phyloP scores from a whole-genome alignment of 1,140 invertebrate genomes.

The Aphelinus certus region DNA sequence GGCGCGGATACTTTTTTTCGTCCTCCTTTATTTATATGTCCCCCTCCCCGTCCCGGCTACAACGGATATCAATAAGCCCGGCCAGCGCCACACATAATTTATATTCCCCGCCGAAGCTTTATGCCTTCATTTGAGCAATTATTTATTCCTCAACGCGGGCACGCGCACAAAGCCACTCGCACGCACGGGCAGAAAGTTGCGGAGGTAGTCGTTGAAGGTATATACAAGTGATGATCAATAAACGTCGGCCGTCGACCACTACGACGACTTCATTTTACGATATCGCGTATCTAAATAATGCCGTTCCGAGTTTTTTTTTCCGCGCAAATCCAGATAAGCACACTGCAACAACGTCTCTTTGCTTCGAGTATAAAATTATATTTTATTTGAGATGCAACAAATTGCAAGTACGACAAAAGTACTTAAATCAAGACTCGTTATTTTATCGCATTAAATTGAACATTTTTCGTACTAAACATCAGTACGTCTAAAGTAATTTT shows the following conservation, averaged over 20 bases:
- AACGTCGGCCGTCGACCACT: constrained; percentile 26
- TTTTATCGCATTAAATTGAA: too few species aligned
- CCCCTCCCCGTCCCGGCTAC: background rate
- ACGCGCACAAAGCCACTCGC: background rate
- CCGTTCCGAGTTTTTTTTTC: background rate
- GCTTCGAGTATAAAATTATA: too few species aligned
- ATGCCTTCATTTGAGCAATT: constrained; percentile 16
- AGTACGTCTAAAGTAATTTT: too few species aligned
- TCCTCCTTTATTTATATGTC: constrained; percentile 14
- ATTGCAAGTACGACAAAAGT: too few species aligned
- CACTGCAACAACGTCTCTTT: too few species aligned
- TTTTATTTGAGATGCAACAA: too few species aligned
- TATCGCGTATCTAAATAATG: constrained; percentile 33
- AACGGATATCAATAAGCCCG: constrained; percentile 7
- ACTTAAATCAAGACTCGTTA: too few species aligned
- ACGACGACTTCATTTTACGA: constrained; percentile 33
- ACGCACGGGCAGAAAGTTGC: constrained; percentile 14
- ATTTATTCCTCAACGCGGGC: constrained; percentile 31
- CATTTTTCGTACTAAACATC: too few species aligned
- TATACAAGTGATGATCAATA: constrained; percentile 35
- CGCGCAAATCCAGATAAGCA: too few species aligned
- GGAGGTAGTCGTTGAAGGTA: constrained; percentile 32
- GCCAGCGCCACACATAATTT: constrained; percentile 17
- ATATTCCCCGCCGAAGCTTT: constrained; percentile 19
- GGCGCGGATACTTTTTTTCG: constrained; percentile 17